Conservation (phyloP, 2,888 invertebrate species). For the Chrysolina haemoptera region DNA sequence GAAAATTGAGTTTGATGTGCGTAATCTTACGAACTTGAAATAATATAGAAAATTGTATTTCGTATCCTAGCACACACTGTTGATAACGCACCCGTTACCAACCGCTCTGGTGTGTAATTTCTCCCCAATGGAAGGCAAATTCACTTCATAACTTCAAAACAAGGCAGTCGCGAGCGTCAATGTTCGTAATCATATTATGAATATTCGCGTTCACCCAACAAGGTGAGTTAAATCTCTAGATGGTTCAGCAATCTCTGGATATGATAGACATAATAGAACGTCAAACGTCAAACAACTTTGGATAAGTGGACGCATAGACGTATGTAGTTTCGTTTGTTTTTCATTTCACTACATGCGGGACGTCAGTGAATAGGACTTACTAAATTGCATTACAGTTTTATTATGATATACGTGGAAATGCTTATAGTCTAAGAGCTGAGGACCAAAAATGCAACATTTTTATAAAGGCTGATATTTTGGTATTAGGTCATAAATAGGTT, state of each 20-base stretch:
- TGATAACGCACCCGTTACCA: background rate
- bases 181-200: background rate
- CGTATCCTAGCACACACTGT: no score
- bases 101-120: background rate
- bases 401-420: no score
- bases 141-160: conserved; percentile 1
- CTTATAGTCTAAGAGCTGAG: no score
- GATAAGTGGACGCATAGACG: background rate
- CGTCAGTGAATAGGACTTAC: no score
- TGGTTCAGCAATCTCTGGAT: conserved; percentile 17
- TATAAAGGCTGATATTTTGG: no score
- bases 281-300: background rate
- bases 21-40: no score
- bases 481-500: no score
- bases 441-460: no score
- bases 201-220: background rate
- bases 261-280: background rate
- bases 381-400: no score
- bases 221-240: conserved; percentile 1
- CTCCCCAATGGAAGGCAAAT: background rate
- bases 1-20: no score
- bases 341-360: no score
- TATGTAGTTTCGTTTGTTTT: background rate
- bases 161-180: background rate
- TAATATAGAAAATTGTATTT: no score